Percentiles rank a stretch among this genome's conserved stretches.
Evolutionary conservation across 2,797 vertebrate genomes (phyloP).

Genomic region (Tachyglossus aculeatus): DNA sequence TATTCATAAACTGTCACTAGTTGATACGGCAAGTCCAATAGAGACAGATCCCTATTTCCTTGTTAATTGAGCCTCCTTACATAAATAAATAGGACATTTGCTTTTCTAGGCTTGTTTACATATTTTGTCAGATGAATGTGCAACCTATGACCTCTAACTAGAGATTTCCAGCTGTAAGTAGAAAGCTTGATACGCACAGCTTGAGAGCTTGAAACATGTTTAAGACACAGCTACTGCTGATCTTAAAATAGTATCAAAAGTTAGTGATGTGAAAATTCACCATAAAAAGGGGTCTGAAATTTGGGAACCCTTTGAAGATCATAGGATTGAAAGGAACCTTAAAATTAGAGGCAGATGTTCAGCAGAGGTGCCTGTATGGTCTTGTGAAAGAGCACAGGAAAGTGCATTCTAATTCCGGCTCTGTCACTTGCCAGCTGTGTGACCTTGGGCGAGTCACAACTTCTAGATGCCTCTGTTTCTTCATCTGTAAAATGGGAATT

Average conservation of each 20-base stretch:
- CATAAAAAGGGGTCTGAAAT: conserved; percentile 29
- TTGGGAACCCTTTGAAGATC: conserved; percentile 36
- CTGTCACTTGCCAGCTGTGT: no score
- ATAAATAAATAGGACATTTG: conserved; percentile 63
- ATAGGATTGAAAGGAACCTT: conserved; percentile 35
- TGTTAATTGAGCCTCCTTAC: conserved; percentile 44
- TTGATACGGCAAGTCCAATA: no score
- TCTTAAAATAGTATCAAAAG: conserved; percentile 68
- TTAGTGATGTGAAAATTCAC: conserved; percentile 35
- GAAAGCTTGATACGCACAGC: conserved; percentile 65
- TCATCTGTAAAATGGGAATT: no score
- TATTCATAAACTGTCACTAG: conserved; percentile 45
- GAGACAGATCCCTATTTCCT: conserved; percentile 32
- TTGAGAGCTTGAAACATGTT: conserved; percentile 54
- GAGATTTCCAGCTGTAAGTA: conserved; percentile 74
- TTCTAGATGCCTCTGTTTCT: no score
- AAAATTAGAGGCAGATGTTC: no score
- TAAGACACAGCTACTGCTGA: conserved; percentile 59
- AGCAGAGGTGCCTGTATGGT: no score
- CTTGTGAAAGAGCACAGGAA: no score
- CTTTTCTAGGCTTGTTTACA: conserved; percentile 73
- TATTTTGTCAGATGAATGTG: conserved; percentile 67
- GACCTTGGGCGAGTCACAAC: no score
- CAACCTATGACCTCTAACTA: conserved; percentile 74
- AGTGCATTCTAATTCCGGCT: no score